Evolutionary conservation across 2,888 invertebrate genomes (phyloP), one percentile per base, ranked within the genome.

Genomic region (Phalera bucephala): DNA sequence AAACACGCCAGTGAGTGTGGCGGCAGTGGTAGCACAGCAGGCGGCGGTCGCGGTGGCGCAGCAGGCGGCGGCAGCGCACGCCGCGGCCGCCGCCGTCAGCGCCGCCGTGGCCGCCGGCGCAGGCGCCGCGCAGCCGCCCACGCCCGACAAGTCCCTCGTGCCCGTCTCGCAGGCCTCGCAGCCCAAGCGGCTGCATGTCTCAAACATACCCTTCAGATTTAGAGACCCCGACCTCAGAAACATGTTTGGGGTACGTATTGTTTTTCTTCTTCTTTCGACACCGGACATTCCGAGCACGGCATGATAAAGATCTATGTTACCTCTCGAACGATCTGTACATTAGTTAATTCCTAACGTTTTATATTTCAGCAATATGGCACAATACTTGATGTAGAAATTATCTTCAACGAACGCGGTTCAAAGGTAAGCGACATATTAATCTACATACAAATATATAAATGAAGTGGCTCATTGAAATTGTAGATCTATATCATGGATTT

Each of bases 141-240:
- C 81, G 29, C 84, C 91, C 31, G 85, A 90, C 64, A 89, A 90
- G 49, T 69, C 74, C 31, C 89, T 93, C 59, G 92, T 91, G 45
- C 85, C 88, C 30, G 85, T 87, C 55, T 80, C 87, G 23, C 88
- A 87, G 56, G 85, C 78, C 22, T 85, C 86, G 13, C 96, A 96
- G 80, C 97, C 96, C 64, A 99, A 99, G 88, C 93, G 99, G 78
- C 93, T 99, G 66, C 99, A 99, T 89, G 99, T 99, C 79, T 99
- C 98, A 77, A 99, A 99, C 92, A 99, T 99, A 92, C 99, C 99
- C 73, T 99, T 99, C 92, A 93, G 99, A 82, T 99, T 99, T 92
- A 94, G 99, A 91, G 99, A 99, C 91, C 98, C 98, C 51, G 99
- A 99, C 91, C 93, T 99, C 60, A 94, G 98, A 87, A 96, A 97